Evolutionary conservation across 2,888 invertebrate species (phyloP).

Genomic region (Clepsis dumicolana): DNA sequence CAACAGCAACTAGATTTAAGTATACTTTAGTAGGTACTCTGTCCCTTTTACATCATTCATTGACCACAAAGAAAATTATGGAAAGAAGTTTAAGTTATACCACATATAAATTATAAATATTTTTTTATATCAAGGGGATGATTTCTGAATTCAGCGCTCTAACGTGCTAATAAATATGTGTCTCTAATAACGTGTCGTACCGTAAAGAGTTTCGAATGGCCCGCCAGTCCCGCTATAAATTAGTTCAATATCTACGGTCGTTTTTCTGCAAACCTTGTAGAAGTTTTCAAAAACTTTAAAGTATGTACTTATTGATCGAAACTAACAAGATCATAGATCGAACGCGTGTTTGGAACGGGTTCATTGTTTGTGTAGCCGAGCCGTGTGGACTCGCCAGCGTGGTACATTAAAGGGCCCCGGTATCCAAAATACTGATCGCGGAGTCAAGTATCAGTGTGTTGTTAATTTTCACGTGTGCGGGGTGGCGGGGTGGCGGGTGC

Average conservation of each 20-base stretch:
- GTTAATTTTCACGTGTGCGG: conserved; percentile 82
- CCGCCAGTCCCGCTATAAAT: neutral
- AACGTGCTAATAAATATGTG: no score
- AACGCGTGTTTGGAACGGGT: conserved; percentile 13
- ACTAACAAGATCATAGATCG: conserved; percentile 8
- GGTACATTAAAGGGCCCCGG: conserved; percentile 67
- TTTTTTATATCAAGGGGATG: no score
- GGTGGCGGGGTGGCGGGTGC: conserved; percentile 64
- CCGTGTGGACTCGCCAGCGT: conserved; percentile 52
- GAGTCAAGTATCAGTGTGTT: conserved; percentile 75
- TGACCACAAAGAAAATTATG: no score
- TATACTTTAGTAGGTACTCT: no score
- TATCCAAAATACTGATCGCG: conserved; percentile 71
- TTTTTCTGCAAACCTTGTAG: neutral
- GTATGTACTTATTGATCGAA: neutral
- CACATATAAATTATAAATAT: no score
- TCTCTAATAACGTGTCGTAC: no score
- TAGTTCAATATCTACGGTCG: neutral
- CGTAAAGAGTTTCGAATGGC: no score
- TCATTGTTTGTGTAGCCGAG: conserved; percentile 17
- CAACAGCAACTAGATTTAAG: no score
- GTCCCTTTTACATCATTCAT: no score
- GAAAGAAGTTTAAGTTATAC: no score
- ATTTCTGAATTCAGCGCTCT: no score
- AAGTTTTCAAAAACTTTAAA: neutral